These are phyloP conservation scores for Hormaphis cornu DNA, from an alignment of 1,140 invertebrate genomes.

Conservation along the genomic window DNA sequence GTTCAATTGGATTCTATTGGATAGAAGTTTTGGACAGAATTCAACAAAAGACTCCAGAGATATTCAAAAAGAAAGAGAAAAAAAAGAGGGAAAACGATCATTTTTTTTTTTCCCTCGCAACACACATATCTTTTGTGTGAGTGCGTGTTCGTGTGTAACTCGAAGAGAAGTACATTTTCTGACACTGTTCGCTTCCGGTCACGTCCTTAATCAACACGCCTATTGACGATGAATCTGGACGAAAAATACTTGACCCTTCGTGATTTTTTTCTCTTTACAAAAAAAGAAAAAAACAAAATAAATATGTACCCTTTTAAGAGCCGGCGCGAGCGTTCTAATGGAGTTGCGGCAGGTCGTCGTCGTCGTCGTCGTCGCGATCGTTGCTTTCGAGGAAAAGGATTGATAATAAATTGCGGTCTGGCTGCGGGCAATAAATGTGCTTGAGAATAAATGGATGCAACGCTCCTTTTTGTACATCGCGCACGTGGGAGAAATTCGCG, in stretches of 20 bases:
- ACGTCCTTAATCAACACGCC: slow-evolving; percentile 9
- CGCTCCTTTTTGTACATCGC: too few species aligned
- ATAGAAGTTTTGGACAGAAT: background rate
- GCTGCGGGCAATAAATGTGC: too few species aligned
- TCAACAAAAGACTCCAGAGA: slow-evolving; percentile 1
- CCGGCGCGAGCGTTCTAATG: background rate
- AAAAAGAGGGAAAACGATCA: background rate
- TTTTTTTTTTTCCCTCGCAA: background rate
- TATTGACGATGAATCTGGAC: background rate
- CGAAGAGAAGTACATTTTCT: background rate
- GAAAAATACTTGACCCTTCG: background rate
- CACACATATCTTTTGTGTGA: background rate
- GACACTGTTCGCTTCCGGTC: background rate
- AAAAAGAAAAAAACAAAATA: background rate
- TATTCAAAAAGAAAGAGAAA: background rate
- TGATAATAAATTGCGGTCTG: background rate
- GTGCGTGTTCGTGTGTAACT: too few species aligned
- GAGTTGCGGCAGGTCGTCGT: background rate
- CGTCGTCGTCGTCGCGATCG: background rate
- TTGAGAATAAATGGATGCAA: too few species aligned
- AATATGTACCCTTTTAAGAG: background rate
- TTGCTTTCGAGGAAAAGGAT: background rate
- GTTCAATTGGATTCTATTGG: background rate
- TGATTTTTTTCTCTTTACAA: background rate
- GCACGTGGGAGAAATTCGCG: too few species aligned